Evolutionary conservation across 2,113 vertebrate genomes (phyloP).

Genomic region (Uropsilus gracilis): DNA sequence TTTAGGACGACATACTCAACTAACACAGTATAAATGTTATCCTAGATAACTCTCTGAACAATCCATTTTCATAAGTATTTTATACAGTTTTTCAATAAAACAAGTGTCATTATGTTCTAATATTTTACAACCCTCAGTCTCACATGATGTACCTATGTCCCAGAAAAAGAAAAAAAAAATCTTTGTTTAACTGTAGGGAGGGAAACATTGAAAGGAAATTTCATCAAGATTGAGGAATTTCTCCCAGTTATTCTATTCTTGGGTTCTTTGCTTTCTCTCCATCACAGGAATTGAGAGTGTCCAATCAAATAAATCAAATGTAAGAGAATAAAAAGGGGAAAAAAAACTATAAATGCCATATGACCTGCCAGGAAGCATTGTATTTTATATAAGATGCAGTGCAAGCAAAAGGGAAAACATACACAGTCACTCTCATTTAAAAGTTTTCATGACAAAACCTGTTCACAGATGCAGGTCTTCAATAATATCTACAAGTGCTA

Average conservation of each 20-base stretch:
- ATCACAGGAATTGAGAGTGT: neutral
- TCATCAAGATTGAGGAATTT: neutral
- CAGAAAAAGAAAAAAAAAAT: neutral
- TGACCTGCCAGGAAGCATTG: slow-evolving; percentile 29
- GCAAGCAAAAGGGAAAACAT: slow-evolving; percentile 9
- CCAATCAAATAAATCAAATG: slow-evolving; percentile 28
- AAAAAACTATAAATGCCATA: slow-evolving; percentile 38
- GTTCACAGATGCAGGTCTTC: neutral
- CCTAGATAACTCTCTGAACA: neutral
- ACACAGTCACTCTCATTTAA: neutral
- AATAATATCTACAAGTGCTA: neutral
- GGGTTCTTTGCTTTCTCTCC: slow-evolving; percentile 10
- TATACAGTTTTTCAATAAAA: neutral
- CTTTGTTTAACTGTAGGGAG: neutral
- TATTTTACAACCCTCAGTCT: neutral
- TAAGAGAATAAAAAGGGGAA: slow-evolving; percentile 9
- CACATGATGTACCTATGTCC: neutral
- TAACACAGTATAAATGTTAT: neutral
- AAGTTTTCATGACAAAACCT: neutral
- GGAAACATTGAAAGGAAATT: neutral
- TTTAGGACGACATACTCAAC: neutral
- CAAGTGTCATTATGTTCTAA: neutral
- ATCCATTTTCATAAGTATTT: neutral
- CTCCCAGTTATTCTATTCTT: neutral
- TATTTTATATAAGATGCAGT: slow-evolving; percentile 36